Conservation (phyloP, 2,888 invertebrate genomes). For the Stenotaenia linearis region DNA sequence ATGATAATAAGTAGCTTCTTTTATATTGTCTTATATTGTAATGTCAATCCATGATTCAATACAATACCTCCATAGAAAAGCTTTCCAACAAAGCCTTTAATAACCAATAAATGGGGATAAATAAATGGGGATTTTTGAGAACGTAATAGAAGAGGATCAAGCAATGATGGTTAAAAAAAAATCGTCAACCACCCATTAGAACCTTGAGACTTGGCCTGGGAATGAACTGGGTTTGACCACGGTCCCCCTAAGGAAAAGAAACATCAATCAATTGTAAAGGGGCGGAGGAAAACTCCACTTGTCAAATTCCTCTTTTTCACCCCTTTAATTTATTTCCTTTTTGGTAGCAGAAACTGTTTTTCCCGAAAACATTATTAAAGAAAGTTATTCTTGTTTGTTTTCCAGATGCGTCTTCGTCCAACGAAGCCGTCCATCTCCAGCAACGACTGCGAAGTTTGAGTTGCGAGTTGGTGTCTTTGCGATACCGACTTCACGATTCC, state of each 20-base stretch:
- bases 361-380: not conserved
- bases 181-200: not conserved
- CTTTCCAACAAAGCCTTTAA: not conserved
- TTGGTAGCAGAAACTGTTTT: not conserved
- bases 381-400: conserved; percentile 39
- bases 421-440: conserved; percentile 88
- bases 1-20: not conserved
- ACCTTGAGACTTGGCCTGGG: not conserved
- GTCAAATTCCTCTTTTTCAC: not conserved
- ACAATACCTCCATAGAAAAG: no score
- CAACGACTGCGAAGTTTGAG: conserved; percentile 83
- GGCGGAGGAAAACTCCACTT: not conserved
- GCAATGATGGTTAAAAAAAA: not conserved
- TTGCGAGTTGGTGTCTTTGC: conserved; percentile 83
- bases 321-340: not conserved
- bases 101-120: not conserved
- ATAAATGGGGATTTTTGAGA: no score
- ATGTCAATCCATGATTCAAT: no score
- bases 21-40: no score
- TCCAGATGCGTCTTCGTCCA: conserved; percentile 87
- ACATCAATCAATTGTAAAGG: not conserved
- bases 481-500: conserved; percentile 77
- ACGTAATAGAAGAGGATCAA: not conserved
- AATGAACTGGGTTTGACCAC: not conserved
- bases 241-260: not conserved